These are phyloP conservation scores for Phasia obesa DNA, from an alignment of 2,888 invertebrate species.

Conservation along the genomic window DNA sequence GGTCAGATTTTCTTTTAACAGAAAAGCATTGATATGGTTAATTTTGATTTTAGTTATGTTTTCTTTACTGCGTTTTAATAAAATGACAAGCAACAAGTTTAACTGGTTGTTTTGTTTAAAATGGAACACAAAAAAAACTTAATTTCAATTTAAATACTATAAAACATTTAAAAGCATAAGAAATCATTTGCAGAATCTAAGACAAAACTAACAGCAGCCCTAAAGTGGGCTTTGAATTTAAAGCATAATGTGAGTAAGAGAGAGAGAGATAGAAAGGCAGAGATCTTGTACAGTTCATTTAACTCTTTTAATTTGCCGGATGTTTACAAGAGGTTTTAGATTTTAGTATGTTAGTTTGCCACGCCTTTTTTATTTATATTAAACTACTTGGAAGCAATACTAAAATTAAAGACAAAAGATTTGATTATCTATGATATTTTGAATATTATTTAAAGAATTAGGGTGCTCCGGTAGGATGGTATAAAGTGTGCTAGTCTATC, in stretches of 20 bases:
- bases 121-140: not conserved
- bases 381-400: not conserved
- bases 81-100: constrained; percentile 50
- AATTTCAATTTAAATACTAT: constrained; percentile 15
- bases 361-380: not conserved
- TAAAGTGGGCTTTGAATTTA: not conserved
- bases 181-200: not conserved
- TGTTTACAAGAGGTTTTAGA: no score
- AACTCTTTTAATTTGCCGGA: no score
- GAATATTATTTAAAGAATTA: no score
- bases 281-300: no score
- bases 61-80: constrained; percentile 25
- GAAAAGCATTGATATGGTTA: constrained; percentile 24
- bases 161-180: not conserved
- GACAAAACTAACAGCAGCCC: not conserved
- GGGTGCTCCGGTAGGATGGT: no score
- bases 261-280: not conserved
- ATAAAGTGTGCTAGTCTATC: no score
- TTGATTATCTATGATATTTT: no score
- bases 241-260: not conserved
- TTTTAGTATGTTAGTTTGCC: no score
- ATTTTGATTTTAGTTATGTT: constrained; percentile 33
- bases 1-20: constrained; percentile 3
- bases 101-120: constrained; percentile 35
- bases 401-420: no score